Conservation (phyloP, 2,113 vertebrate genomes). For the Opisthocomus hoazin region DNA sequence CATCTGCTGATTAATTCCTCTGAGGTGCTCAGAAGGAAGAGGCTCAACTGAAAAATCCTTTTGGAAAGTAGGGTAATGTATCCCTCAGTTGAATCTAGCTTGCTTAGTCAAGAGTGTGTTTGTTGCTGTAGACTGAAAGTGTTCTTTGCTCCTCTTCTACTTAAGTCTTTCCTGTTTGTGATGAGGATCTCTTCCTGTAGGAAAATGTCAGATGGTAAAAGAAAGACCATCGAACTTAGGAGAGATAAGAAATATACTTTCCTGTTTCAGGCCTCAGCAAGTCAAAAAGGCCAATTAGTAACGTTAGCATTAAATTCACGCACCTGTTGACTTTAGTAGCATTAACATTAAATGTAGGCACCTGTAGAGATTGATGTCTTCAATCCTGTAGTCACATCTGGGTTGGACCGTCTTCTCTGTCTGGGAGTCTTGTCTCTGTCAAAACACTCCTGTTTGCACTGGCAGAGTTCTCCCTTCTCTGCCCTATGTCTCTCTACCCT, state of each 20-base stretch:
- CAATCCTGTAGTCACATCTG: neutral
- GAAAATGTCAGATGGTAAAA: neutral
- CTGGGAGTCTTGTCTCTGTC: neutral
- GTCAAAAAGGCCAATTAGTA: neutral
- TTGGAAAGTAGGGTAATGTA: neutral
- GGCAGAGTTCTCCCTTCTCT: neutral
- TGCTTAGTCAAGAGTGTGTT: neutral
- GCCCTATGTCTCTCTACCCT: neutral
- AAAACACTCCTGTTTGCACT: neutral
- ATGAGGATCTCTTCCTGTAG: neutral
- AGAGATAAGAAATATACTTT: neutral
- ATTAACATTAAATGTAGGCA: neutral
- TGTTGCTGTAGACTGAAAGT: neutral
- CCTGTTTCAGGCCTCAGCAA: neutral
- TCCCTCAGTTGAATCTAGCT: neutral
- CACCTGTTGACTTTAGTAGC: neutral
- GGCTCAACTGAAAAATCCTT: neutral
- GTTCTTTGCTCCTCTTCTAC: neutral
- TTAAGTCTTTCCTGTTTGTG: neutral
- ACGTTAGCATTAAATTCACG: neutral
- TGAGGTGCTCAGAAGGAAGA: neutral
- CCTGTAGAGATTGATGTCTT: neutral
- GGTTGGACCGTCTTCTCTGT: neutral
- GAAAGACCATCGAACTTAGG: neutral
- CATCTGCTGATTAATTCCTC: neutral